Evolutionary conservation across 2,888 invertebrate genomes (phyloP).

Genomic region (Neocrepidodera transversa): DNA sequence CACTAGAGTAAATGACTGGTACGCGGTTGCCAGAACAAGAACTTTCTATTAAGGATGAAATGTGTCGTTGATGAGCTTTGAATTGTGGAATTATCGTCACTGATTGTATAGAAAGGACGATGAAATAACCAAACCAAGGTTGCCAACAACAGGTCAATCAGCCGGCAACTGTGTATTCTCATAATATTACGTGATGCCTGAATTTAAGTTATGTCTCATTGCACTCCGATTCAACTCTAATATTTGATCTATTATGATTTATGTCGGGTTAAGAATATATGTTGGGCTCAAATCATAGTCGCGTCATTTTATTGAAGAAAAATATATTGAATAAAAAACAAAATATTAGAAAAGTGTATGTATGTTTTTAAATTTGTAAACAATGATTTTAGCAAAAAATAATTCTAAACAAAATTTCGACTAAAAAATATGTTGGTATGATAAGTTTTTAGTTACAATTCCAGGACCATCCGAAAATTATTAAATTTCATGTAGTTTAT

Average conservation of each 20-base stretch:
- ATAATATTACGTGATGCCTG: slow-evolving; percentile 34
- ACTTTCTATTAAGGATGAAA: slow-evolving; percentile 59
- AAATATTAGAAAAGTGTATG: no score
- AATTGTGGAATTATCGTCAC: slow-evolving; percentile 60
- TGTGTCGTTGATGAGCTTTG: slow-evolving; percentile 60
- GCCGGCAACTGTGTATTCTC: slow-evolving; percentile 31
- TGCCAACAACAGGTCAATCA: slow-evolving; percentile 39
- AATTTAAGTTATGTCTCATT: slow-evolving; percentile 32
- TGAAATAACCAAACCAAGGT: slow-evolving; percentile 42
- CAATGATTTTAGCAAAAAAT: no score
- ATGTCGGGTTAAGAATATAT: no score
- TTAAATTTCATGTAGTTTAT: no score
- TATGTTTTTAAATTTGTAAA: no score
- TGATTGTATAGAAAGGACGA: slow-evolving; percentile 54
- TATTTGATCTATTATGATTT: slow-evolving; percentile 23
- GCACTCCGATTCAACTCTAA: slow-evolving; percentile 31
- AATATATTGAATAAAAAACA: no score
- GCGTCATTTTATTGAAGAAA: no score
- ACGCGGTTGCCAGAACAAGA: slow-evolving; percentile 54
- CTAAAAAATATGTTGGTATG: no score
- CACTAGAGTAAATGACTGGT: slow-evolving; percentile 31
- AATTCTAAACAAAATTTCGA: no score
- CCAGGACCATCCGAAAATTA: no score
- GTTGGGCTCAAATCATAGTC: no score
- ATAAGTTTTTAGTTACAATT: no score